Evolutionary conservation across 2,888 invertebrate genomes (phyloP).

Genomic region (Halictus quadricinctus): DNA sequence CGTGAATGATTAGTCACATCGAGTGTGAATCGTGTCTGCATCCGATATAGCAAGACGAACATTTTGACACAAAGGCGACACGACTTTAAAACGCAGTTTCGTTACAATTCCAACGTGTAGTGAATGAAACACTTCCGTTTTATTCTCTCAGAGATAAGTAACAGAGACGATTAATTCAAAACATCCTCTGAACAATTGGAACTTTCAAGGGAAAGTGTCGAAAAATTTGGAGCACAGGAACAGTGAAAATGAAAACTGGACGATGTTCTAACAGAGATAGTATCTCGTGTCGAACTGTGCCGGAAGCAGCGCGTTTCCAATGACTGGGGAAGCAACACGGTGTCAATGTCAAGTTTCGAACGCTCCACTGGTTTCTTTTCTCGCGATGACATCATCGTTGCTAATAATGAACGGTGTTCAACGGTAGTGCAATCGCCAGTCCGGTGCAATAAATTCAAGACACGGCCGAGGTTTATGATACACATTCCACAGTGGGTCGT

Average conservation of each 20-base stretch:
- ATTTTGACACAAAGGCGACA: background rate
- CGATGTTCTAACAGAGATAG: background rate
- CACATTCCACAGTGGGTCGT: slow-evolving; percentile 15
- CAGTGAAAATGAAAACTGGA: background rate
- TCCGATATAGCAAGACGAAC: background rate
- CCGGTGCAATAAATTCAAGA: slow-evolving; percentile 20
- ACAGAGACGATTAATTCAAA: background rate
- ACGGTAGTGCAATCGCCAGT: slow-evolving; percentile 37
- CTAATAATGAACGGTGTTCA: slow-evolving; percentile 47
- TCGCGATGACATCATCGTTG: slow-evolving; percentile 60
- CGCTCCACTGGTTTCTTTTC: slow-evolving; percentile 46
- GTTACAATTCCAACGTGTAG: background rate
- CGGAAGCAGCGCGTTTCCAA: slow-evolving; percentile 5
- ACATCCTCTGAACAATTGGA: background rate
- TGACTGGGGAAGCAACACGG: slow-evolving; percentile 19
- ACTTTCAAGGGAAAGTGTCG: background rate
- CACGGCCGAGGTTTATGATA: slow-evolving; percentile 9
- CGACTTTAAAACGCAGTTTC: background rate
- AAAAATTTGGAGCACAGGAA: background rate
- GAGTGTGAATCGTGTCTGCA: background rate
- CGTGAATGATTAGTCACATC: background rate
- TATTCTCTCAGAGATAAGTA: background rate
- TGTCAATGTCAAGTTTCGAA: slow-evolving; percentile 57
- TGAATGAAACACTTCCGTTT: background rate
- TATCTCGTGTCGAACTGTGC: background rate